Evolutionary conservation across 2,888 invertebrate genomes (phyloP).

Genomic region (Parnassius apollo): DNA sequence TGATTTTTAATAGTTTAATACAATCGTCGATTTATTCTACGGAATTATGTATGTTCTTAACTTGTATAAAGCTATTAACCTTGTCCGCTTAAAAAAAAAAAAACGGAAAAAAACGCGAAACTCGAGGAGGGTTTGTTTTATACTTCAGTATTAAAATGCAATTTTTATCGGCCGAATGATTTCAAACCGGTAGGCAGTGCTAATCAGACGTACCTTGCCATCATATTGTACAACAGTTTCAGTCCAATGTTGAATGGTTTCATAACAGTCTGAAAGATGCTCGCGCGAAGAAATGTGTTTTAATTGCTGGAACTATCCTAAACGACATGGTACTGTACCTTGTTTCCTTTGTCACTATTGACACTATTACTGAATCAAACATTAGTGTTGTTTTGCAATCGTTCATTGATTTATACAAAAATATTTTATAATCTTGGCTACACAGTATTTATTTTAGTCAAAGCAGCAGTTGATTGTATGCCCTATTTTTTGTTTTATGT

Average conservation of each 20-base stretch:
- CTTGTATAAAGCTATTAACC: constrained; percentile 13
- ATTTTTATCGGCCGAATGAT: constrained; percentile 27
- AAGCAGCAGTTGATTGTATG: no score
- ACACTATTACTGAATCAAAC: no score
- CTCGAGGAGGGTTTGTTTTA: constrained; percentile 1
- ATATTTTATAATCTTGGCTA: no score
- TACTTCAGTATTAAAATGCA: constrained; percentile 13
- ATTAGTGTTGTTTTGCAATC: no score
- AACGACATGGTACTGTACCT: constrained; percentile 37
- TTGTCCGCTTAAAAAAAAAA: constrained; percentile 10
- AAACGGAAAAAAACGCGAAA: constrained; percentile 5
- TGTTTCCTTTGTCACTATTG: neutral
- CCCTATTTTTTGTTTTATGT: no score
- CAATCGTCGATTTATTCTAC: constrained; percentile 9
- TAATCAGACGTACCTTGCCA: constrained; percentile 6
- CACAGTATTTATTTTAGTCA: no score
- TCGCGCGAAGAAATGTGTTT: constrained; percentile 52
- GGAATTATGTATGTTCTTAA: constrained; percentile 8
- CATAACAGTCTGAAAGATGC: constrained; percentile 42
- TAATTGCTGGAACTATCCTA: constrained; percentile 49
- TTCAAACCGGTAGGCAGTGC: constrained; percentile 21
- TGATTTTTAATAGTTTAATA: no score
- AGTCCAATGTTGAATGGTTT: constrained; percentile 38
- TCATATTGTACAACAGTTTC: constrained; percentile 36
- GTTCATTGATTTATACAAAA: no score